Percentiles rank a stretch among this genome's conserved stretches.
phyloP scores from a whole-genome alignment of 92 coral and sea anemone genomes.

The Porites cylindrica region DNA sequence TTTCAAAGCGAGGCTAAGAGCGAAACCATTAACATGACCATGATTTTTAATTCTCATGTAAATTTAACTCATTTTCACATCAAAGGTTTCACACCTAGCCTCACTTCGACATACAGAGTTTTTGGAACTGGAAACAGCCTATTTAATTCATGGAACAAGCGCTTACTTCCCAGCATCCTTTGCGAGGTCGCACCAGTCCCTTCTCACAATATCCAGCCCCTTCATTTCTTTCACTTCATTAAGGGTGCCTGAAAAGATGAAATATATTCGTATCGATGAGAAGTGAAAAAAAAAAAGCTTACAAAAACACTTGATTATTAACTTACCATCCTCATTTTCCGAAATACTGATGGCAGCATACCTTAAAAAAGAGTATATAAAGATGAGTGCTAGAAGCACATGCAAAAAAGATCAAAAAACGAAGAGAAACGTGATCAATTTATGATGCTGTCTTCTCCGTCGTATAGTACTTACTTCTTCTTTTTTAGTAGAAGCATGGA shows the following conservation, averaged over 20 bases:
- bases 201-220: slow-evolving; percentile 96
- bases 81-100: too few species aligned
- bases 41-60: too few species aligned
- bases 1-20: too few species aligned
- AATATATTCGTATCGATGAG: background rate
- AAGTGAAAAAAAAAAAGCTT: background rate
- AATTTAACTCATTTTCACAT: too few species aligned
- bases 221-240: slow-evolving; percentile 96
- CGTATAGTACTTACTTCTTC: slow-evolving; percentile 79
- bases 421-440: background rate
- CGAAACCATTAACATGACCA: too few species aligned
- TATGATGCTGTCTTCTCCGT: too few species aligned
- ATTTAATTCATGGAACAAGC: too few species aligned
- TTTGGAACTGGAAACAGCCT: too few species aligned
- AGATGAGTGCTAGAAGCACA: background rate
- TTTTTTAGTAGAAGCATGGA: slow-evolving; percentile 97
- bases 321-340: slow-evolving; percentile 91
- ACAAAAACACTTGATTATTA: background rate
- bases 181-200: slow-evolving; percentile 99
- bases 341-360: slow-evolving; percentile 92
- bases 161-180: slow-evolving; percentile 98
- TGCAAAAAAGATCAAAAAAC: background rate
- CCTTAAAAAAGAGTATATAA: slow-evolving; percentile 46
- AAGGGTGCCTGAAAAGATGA: slow-evolving; percentile 66
- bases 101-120: too few species aligned